Conservation (phyloP, 2,113 vertebrate species). For the Ramphastos sulfuratus region DNA sequence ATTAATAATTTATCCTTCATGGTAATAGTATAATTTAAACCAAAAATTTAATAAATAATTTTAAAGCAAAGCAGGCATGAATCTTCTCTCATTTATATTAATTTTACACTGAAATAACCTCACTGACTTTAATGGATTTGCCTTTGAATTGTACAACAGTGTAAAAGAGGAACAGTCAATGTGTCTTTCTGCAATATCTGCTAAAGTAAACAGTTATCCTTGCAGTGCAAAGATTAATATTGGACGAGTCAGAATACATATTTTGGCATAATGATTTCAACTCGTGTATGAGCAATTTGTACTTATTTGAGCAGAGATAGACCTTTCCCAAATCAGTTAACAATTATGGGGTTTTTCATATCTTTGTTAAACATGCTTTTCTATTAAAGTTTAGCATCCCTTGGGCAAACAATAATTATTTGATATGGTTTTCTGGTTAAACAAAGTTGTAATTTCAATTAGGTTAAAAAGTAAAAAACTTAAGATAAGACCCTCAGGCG, state of each 20-base stretch:
- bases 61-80: conserved; percentile 38
- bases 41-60: conserved; percentile 28
- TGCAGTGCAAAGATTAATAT: conserved; percentile 1
- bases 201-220: conserved; percentile 21
- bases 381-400: conserved; percentile 59
- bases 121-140: conserved; percentile 5
- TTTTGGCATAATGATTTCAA: conserved; percentile 18
- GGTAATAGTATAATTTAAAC: conserved; percentile 27
- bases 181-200: neutral
- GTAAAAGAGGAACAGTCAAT: neutral
- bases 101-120: conserved; percentile 29
- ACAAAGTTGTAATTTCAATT: conserved; percentile 63
- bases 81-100: neutral
- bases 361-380: conserved; percentile 60
- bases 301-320: conserved; percentile 30
- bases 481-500: neutral
- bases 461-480: conserved; percentile 33
- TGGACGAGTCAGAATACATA: neutral
- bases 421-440: conserved; percentile 51
- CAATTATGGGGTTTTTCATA: conserved; percentile 44
- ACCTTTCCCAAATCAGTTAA: conserved; percentile 58
- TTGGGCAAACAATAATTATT: conserved; percentile 66
- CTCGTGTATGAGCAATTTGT: neutral
- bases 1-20: conserved; percentile 29
- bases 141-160: neutral